Evolutionary conservation across 2,888 invertebrate genomes (phyloP).

Genomic region (Incurvaria masculella): DNA sequence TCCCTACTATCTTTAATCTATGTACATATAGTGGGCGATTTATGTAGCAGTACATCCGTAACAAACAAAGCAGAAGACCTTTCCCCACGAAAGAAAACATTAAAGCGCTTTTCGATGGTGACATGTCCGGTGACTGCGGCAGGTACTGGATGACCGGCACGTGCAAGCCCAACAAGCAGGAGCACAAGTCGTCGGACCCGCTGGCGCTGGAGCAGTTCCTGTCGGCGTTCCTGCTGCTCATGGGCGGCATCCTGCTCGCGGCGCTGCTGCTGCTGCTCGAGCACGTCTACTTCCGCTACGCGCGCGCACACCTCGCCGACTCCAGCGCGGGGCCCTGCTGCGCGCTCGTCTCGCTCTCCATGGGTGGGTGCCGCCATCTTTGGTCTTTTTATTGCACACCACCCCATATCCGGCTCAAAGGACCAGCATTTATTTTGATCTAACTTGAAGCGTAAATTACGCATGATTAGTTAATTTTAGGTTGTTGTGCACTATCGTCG

Average conservation of each 20-base stretch:
- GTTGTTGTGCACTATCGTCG: too few species aligned
- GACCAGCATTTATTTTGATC: too few species aligned
- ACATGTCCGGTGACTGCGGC: conserved; percentile 1
- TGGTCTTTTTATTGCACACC: not conserved
- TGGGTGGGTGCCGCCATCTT: too few species aligned
- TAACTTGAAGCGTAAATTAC: too few species aligned
- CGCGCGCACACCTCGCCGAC: conserved; percentile 82
- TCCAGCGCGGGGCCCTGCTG: conserved; percentile 91
- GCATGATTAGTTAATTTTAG: too few species aligned
- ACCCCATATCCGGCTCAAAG: not conserved
- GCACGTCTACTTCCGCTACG: conserved; percentile 93
- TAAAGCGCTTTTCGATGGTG: too few species aligned
- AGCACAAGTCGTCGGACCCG: conserved; percentile 88
- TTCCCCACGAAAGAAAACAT: too few species aligned
- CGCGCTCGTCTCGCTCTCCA: conserved; percentile 86
- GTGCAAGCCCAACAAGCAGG: conserved; percentile 88
- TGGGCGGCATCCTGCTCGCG: conserved; percentile 91
- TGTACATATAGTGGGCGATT: too few species aligned
- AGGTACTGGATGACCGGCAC: conserved; percentile 98
- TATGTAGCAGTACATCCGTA: too few species aligned
- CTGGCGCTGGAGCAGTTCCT: conserved; percentile 93
- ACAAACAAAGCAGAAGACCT: too few species aligned
- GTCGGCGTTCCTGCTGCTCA: conserved; percentile 92
- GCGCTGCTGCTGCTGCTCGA: conserved; percentile 85
- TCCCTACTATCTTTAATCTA: too few species aligned